Percentiles rank a stretch among this genome's conserved stretches.
These are phyloP conservation scores for Junonia oenone DNA, from an alignment of 2,888 invertebrate species.

Conservation along the genomic window DNA sequence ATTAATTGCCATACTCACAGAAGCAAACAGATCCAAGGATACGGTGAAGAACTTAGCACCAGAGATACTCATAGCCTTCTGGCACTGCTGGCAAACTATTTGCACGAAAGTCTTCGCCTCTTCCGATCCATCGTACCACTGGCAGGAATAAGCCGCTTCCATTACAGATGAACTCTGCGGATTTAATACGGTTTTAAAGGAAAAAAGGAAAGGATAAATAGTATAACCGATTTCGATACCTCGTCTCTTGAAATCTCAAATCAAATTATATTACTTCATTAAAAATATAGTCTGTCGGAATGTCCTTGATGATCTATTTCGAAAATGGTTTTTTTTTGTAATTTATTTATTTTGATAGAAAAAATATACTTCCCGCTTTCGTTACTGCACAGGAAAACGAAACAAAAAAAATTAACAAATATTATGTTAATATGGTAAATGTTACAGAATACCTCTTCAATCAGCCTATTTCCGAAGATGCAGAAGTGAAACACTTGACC, in stretches of 20 bases:
- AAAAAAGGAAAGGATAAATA: neutral
- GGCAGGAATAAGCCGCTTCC: slow-evolving; percentile 94
- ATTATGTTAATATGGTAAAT: too few species aligned
- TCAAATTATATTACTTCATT: too few species aligned
- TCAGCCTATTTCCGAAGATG: slow-evolving; percentile 90
- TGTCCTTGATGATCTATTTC: too few species aligned
- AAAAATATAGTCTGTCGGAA: too few species aligned
- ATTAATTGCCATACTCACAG: slow-evolving; percentile 80
- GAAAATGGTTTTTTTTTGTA: too few species aligned
- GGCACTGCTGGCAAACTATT: slow-evolving; percentile 94
- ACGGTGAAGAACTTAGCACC: slow-evolving; percentile 94
- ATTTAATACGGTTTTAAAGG: too few species aligned
- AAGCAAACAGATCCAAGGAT: slow-evolving; percentile 91
- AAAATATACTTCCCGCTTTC: too few species aligned
- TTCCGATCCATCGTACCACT: slow-evolving; percentile 94
- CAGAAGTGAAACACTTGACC: slow-evolving; percentile 93
- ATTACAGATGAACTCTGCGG: slow-evolving; percentile 91
- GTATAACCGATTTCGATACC: too few species aligned
- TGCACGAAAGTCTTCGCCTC: slow-evolving; percentile 94
- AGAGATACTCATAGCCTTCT: slow-evolving; percentile 92
- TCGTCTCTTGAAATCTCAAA: too few species aligned
- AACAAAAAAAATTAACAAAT: too few species aligned
- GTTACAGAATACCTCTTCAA: slow-evolving; percentile 86
- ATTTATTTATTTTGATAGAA: too few species aligned
- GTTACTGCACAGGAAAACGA: too few species aligned